Evolutionary conservation across 2,888 invertebrate species (phyloP).

Genomic region (Aromia moschata): DNA sequence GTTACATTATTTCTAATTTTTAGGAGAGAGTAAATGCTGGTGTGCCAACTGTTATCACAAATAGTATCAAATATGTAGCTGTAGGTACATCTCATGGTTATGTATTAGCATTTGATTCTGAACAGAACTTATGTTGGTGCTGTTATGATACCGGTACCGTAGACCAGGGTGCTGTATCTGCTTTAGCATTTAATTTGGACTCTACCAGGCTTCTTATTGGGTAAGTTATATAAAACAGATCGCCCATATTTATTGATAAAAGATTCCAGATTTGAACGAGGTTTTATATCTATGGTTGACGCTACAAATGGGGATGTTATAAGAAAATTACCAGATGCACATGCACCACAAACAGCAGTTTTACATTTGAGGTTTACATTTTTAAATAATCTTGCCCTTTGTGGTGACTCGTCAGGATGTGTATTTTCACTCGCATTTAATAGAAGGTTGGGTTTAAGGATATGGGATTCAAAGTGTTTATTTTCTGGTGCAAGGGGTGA

Average conservation of each 20-base stretch:
- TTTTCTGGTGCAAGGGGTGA: constrained; percentile 98
- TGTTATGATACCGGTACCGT: constrained; percentile 73
- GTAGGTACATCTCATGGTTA: constrained; percentile 95
- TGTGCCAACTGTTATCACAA: constrained; percentile 84
- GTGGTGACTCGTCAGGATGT: constrained; percentile 88
- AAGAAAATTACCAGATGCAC: constrained; percentile 79
- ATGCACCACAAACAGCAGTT: constrained; percentile 85
- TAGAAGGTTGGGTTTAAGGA: constrained; percentile 85
- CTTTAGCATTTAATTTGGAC: constrained; percentile 87
- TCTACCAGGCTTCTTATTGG: constrained; percentile 86
- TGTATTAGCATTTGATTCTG: constrained; percentile 84
- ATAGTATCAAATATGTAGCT: constrained; percentile 80
- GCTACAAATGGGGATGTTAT: constrained; percentile 80
- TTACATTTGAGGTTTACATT: constrained; percentile 70
- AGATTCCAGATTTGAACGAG: constrained; percentile 71
- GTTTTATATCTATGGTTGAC: constrained; percentile 92
- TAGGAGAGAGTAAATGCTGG: constrained; percentile 92
- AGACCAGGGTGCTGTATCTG: constrained; percentile 82
- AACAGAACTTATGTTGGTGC: constrained; percentile 91
- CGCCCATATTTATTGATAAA: not conserved
- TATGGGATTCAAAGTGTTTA: constrained; percentile 90
- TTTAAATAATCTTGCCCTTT: constrained; percentile 72
- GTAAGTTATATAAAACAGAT: constrained; percentile 43
- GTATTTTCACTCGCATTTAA: constrained; percentile 94
- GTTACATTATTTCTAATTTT: constrained; percentile 44